These are phyloP conservation scores for Cyphomyrus plagiostoma DNA, from an alignment of 2,113 vertebrate species.

Conservation along the genomic window DNA sequence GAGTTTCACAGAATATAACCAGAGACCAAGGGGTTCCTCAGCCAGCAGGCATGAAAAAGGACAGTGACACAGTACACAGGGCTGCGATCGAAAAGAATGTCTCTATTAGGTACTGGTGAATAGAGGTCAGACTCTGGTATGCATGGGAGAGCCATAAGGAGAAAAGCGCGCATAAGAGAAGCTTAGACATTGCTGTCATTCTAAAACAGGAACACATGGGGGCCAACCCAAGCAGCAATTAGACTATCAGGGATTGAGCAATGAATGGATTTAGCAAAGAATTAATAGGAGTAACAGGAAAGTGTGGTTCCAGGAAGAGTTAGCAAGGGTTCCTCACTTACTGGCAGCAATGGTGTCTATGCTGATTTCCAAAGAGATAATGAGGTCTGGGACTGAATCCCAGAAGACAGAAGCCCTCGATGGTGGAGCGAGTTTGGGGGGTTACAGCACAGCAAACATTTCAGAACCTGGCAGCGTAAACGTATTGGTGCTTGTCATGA, in stretches of 20 bases:
- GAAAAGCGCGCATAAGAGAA: neutral
- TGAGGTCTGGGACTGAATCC: neutral
- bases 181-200: neutral
- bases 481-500: neutral
- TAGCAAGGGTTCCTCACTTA: neutral
- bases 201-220: neutral
- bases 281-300: neutral
- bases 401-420: neutral
- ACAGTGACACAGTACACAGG: neutral
- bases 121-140: neutral
- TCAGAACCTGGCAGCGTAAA: neutral
- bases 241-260: neutral
- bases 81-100: neutral
- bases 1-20: neutral
- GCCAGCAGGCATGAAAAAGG: neutral
- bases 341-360: neutral
- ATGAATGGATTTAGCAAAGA: neutral
- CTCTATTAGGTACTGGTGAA: neutral
- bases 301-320: neutral
- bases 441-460: neutral
- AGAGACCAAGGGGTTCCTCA: neutral
- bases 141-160: neutral
- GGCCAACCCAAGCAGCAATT: neutral
- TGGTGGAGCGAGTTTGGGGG: neutral
- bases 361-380: neutral